A percentile compares a stretch with the other conserved stretches of the same genome.
Conservation (phyloP, 1,140 invertebrate genomes). For the Ostrea denselamellosa region DNA sequence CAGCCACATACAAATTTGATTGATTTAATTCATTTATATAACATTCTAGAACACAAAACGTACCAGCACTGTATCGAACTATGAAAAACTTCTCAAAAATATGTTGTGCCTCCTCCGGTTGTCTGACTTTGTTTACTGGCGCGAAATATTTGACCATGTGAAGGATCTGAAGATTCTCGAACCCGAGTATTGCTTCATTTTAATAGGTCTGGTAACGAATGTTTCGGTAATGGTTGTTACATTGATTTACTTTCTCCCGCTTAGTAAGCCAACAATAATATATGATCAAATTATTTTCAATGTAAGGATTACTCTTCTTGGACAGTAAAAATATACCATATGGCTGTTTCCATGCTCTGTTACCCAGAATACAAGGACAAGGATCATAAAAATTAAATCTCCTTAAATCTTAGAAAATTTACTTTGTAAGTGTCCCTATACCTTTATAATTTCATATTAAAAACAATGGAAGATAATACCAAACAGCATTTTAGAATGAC, state of each 20-base stretch:
- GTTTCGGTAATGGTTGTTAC: not conserved
- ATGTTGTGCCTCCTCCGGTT: conserved; percentile 1
- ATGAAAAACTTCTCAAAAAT: not conserved
- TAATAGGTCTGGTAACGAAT: conserved; percentile 1
- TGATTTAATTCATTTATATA: not conserved
- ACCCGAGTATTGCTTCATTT: not conserved
- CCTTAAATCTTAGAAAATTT: too few species aligned
- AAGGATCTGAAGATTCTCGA: not conserved
- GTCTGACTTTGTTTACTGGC: conserved; percentile 2
- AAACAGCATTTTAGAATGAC: too few species aligned
- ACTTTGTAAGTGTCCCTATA: too few species aligned
- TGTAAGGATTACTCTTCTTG: conserved; percentile 2
- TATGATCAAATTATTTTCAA: not conserved
- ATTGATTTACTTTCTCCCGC: not conserved
- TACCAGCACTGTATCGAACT: conserved; percentile 9
- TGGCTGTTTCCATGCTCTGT: too few species aligned
- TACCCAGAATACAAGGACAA: too few species aligned
- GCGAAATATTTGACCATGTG: conserved; percentile 11
- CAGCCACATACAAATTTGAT: not conserved
- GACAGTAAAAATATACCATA: not conserved
- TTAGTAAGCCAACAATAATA: not conserved
- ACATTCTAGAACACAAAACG: not conserved
- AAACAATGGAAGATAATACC: too few species aligned
- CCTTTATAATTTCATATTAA: too few species aligned
- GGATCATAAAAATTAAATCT: too few species aligned